phyloP scores from a whole-genome alignment of 2,888 invertebrate genomes.

The Pilophorus perplexus region DNA sequence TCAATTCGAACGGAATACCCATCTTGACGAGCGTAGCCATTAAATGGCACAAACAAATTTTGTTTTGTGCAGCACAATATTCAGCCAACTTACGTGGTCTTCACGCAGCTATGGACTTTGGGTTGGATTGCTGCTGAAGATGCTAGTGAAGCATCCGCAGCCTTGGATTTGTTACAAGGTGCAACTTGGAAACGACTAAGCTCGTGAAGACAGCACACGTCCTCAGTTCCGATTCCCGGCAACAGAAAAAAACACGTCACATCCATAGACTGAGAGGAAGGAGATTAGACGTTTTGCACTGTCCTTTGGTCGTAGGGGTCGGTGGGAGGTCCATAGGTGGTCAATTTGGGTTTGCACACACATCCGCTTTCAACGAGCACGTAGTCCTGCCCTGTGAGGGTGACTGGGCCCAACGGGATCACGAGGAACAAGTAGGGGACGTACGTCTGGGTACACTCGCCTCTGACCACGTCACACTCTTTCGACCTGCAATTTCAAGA shows the following conservation, averaged over 20 bases:
- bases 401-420: slow-evolving; percentile 84
- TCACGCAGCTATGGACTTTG: no score
- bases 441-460: slow-evolving; percentile 88
- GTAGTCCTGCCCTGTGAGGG: slow-evolving; percentile 88
- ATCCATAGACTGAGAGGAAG: not conserved
- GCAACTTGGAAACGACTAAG: no score
- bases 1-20: no score
- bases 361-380: slow-evolving; percentile 94
- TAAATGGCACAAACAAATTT: no score
- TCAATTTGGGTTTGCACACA: slow-evolving; percentile 69
- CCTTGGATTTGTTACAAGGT: no score
- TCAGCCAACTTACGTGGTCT: no score
- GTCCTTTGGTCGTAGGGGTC: slow-evolving; percentile 23
- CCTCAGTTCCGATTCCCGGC: not conserved
- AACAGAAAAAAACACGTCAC: not conserved
- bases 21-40: no score
- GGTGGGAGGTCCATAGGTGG: not conserved
- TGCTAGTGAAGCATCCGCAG: no score
- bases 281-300: slow-evolving; percentile 33
- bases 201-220: no score
- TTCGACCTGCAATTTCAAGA: slow-evolving; percentile 77
- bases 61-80: no score
- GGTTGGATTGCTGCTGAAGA: no score
- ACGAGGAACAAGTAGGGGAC: slow-evolving; percentile 89
- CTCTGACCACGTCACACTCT: slow-evolving; percentile 84